Percentiles rank a stretch among this genome's conserved stretches.
Conservation (phyloP, 2,888 invertebrate species). For the Pristionchus fissidentatus region DNA sequence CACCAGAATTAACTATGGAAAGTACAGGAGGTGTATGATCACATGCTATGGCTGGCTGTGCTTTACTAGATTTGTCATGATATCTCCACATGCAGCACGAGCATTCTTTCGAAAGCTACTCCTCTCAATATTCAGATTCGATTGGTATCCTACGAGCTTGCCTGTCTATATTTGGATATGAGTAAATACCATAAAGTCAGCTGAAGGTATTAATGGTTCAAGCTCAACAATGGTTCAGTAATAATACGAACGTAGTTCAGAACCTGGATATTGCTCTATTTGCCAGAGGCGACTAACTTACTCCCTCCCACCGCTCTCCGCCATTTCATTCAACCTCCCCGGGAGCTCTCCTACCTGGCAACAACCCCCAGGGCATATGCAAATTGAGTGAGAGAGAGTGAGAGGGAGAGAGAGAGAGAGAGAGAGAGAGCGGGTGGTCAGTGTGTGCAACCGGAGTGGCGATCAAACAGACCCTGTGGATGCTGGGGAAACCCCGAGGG, state of each 20-base stretch:
- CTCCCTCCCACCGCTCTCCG: neutral
- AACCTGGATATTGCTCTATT: no score
- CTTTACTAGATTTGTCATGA: no score
- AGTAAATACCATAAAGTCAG: neutral
- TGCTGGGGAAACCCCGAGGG: neutral
- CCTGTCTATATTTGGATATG: neutral
- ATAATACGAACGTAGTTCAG: no score
- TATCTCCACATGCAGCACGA: no score
- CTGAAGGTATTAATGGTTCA: no score
- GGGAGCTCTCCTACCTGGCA: constrained; percentile 14
- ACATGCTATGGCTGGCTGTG: no score
- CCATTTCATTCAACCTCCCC: neutral
- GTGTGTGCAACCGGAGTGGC: constrained; percentile 1
- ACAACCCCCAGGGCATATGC: constrained; percentile 16
- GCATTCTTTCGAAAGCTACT: no score
- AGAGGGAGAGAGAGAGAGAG: neutral
- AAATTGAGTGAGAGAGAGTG: neutral
- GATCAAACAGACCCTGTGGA: neutral
- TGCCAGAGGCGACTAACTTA: constrained; percentile 16
- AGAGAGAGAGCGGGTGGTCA: neutral
- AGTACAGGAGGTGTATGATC: no score
- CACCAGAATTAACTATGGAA: no score
- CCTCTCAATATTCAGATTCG: no score
- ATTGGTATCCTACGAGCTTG: no score
- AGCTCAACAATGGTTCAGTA: no score